A percentile compares a stretch with the other conserved stretches of the same genome.
Evolutionary conservation across 2,888 invertebrate genomes (phyloP).

Genomic region (Mantis religiosa): DNA sequence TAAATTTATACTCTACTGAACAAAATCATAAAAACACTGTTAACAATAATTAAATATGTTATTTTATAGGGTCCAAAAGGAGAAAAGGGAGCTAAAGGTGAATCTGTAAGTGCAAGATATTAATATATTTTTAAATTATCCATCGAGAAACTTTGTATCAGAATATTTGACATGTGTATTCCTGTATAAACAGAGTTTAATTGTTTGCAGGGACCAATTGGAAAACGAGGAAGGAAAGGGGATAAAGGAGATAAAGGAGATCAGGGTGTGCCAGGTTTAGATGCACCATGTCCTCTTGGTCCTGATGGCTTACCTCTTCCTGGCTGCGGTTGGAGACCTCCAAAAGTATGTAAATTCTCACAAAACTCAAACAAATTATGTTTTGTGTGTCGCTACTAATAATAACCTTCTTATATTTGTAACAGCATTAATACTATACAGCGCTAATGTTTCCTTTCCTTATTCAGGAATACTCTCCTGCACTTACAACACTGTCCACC

Average conservation of each 20-base stretch:
- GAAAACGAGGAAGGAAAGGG: conserved; percentile 88
- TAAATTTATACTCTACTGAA: neutral
- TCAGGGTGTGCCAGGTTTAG: conserved; percentile 93
- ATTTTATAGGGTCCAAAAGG: conserved; percentile 74
- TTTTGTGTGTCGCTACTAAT: neutral
- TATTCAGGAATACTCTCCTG: conserved; percentile 29
- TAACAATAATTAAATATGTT: conserved; percentile 38
- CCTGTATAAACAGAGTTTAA: neutral
- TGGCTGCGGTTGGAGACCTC: conserved; percentile 91
- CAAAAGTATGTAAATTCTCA: conserved; percentile 58
- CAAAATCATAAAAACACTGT: neutral
- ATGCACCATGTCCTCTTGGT: conserved; percentile 97
- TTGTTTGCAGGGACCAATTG: conserved; percentile 67
- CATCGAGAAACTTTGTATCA: neutral
- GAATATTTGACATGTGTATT: neutral
- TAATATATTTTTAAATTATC: neutral
- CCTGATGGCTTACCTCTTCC: conserved; percentile 93
- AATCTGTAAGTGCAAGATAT: conserved; percentile 61
- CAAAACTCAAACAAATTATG: neutral
- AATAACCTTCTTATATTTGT: neutral
- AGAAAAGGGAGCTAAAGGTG: conserved; percentile 83
- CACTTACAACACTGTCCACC: conserved; percentile 29
- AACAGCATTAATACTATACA: neutral
- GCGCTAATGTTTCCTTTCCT: neutral
- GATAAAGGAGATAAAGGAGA: conserved; percentile 91